Evolutionary conservation across 2,113 vertebrate species (phyloP).

Genomic region (Psettodes erumei): DNA sequence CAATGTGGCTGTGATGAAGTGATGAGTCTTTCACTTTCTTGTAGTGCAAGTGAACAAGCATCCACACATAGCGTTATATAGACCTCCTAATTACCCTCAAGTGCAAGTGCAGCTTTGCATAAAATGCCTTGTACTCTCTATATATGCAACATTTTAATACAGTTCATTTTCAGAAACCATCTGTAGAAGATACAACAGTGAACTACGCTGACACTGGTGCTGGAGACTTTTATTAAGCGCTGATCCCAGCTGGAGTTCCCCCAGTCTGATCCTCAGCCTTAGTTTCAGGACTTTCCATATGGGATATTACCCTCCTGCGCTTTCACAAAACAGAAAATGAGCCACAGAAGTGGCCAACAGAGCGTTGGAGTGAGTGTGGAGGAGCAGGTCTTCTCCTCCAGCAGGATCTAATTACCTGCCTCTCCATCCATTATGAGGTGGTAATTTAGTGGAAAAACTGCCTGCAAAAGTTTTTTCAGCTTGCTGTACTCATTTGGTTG

Average conservation of each 20-base stretch:
- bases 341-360: neutral
- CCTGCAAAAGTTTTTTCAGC: neutral
- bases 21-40: neutral
- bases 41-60: neutral
- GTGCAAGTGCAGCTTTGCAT: no score
- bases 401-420: constrained; percentile 27
- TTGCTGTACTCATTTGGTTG: neutral
- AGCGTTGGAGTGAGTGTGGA: constrained; percentile 4
- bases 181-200: constrained; percentile 15
- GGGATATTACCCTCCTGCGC: constrained; percentile 41
- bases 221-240: constrained; percentile 43
- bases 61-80: neutral
- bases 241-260: constrained; percentile 45
- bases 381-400: neutral
- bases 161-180: neutral
- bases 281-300: constrained; percentile 52
- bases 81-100: neutral
- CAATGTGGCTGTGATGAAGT: neutral
- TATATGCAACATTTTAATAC: neutral
- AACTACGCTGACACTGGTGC: constrained; percentile 32
- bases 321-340: constrained; percentile 6
- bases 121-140: neutral
- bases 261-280: constrained; percentile 36
- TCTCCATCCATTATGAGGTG: constrained; percentile 11
- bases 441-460: neutral